Evolutionary conservation across 1,140 invertebrate genomes (phyloP).

Genomic region (Leptinotarsa undecemlineata): DNA sequence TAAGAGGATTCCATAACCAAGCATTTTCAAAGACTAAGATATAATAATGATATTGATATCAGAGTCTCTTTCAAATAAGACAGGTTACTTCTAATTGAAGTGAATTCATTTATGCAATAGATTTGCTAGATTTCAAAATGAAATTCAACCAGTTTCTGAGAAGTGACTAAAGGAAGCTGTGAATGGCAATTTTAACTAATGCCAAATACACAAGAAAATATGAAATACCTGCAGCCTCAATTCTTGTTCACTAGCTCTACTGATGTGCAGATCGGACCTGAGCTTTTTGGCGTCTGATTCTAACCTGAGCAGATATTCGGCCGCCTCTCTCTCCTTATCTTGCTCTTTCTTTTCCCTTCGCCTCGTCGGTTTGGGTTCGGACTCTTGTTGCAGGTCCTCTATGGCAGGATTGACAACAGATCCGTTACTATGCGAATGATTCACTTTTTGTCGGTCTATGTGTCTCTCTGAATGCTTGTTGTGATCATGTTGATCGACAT

Average conservation of each 20-base stretch:
- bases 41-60: too few relatives aligned
- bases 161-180: too few relatives aligned
- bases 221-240: slow-evolving; percentile 74
- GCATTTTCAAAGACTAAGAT: too few relatives aligned
- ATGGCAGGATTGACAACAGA: slow-evolving; percentile 40
- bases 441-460: slow-evolving; percentile 45
- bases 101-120: too few relatives aligned
- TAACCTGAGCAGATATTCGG: slow-evolving; percentile 58
- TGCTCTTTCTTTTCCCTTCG: slow-evolving; percentile 58
- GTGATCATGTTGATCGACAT: slow-evolving; percentile 47
- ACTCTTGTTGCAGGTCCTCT: slow-evolving; percentile 36
- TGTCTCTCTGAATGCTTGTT: slow-evolving; percentile 41
- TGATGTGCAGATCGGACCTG: slow-evolving; percentile 76
- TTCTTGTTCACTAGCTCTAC: slow-evolving; percentile 81
- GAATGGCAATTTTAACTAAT: too few relatives aligned
- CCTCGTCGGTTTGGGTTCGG: slow-evolving; percentile 46
- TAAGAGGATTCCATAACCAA: too few relatives aligned
- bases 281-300: slow-evolving; percentile 79
- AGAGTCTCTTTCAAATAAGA: too few relatives aligned
- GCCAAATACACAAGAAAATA: too few relatives aligned
- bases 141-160: too few relatives aligned
- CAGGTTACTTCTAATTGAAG: too few relatives aligned
- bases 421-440: slow-evolving; percentile 50
- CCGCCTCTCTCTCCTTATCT: slow-evolving; percentile 59
- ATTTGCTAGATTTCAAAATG: too few relatives aligned